phyloP scores from a whole-genome alignment of 2,888 invertebrate species.

The Cerastis leucographa region DNA sequence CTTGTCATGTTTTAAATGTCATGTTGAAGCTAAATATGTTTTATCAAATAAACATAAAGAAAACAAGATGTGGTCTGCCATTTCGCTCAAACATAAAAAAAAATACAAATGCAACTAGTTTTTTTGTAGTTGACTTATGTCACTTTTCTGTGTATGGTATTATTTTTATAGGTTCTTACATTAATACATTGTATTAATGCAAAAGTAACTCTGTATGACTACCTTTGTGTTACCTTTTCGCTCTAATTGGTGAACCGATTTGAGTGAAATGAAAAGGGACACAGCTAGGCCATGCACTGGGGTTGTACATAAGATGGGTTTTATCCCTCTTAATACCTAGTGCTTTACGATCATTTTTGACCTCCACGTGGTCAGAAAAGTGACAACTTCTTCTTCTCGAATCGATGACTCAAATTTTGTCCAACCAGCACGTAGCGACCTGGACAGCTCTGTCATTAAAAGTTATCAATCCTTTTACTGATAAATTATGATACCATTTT shows the following conservation, averaged over 20 bases:
- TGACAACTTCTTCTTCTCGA: too few relatives aligned
- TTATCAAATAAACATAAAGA: background rate
- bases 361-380: background rate
- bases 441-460: too few relatives aligned
- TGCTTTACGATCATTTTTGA: background rate
- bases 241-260: background rate
- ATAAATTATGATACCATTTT: too few relatives aligned
- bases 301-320: too few relatives aligned
- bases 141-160: too few relatives aligned
- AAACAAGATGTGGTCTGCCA: background rate
- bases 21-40: slow-evolving; percentile 13
- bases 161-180: too few relatives aligned
- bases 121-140: too few relatives aligned
- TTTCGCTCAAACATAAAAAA: background rate
- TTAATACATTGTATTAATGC: background rate
- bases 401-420: too few relatives aligned
- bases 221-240: background rate
- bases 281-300: background rate
- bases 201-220: background rate
- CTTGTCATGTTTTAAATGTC: slow-evolving; percentile 25
- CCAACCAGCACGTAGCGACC: too few relatives aligned
- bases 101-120: too few relatives aligned
- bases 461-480: too few relatives aligned
- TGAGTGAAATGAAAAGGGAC: background rate
- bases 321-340: too few relatives aligned